Percentiles rank a stretch among this genome's conserved stretches.
phyloP scores from a whole-genome alignment of 2,113 vertebrate genomes.

The Panthera uncia region DNA sequence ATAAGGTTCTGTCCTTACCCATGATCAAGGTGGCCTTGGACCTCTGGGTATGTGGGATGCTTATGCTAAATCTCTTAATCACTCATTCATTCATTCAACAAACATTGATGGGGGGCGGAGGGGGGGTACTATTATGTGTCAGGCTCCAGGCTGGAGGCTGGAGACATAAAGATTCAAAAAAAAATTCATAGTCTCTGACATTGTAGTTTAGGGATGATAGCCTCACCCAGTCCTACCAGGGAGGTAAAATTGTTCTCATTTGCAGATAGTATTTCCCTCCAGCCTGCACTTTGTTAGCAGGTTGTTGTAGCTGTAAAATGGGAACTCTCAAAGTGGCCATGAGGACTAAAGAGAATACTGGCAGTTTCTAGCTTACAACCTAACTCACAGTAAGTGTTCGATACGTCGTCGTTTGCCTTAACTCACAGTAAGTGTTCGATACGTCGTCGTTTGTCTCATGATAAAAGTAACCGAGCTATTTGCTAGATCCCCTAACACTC shows the following conservation, averaged over 20 bases:
- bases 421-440: not conserved
- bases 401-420: not conserved
- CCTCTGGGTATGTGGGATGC: not conserved
- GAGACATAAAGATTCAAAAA: not conserved
- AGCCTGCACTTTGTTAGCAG: not conserved
- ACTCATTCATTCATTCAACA: not conserved
- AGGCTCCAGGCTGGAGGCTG: not conserved
- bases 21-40: not conserved
- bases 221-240: not conserved
- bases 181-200: not conserved
- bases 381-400: not conserved
- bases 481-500: not conserved
- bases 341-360: not conserved
- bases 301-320: not conserved
- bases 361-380: not conserved
- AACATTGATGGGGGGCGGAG: not conserved
- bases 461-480: not conserved
- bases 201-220: not conserved
- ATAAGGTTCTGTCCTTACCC: not conserved
- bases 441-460: not conserved
- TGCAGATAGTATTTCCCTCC: not conserved
- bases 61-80: not conserved
- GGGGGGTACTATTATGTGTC: not conserved
- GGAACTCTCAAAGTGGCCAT: not conserved
- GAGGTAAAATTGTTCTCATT: not conserved